A percentile compares a stretch with the other conserved stretches of the same genome.
Conservation (phyloP, 2,888 invertebrate species). For the Philopedon plagiatum region DNA sequence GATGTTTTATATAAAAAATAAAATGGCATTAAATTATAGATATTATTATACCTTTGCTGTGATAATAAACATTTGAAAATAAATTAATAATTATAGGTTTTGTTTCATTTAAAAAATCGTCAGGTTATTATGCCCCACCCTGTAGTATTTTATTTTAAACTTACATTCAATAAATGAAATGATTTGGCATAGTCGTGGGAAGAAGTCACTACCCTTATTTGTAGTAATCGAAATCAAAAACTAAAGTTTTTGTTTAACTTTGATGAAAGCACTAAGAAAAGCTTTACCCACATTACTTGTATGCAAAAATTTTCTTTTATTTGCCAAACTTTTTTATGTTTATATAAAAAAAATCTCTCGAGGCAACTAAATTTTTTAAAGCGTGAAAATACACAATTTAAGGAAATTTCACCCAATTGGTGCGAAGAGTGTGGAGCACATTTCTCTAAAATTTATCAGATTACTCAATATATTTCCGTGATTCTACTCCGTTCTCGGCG, state of each 20-base stretch:
- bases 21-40: too few species aligned
- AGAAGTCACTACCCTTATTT: neutral
- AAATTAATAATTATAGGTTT: too few species aligned
- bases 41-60: too few species aligned
- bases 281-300: neutral
- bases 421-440: neutral
- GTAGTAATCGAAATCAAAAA: neutral
- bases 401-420: neutral
- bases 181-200: too few species aligned
- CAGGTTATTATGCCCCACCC: too few species aligned
- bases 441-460: conserved; percentile 8
- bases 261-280: neutral
- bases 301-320: neutral
- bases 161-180: too few species aligned
- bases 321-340: neutral
- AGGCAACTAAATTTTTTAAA: conserved; percentile 6
- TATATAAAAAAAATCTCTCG: neutral
- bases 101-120: too few species aligned
- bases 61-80: too few species aligned
- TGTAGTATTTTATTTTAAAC: neutral
- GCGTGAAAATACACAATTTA: conserved; percentile 16
- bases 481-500: neutral
- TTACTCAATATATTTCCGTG: conserved; percentile 9
- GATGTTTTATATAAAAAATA: too few species aligned
- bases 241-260: neutral